Base-by-base conservation (phyloP, 2,888 invertebrate genomes). In the Perdita meconis region DNA sequence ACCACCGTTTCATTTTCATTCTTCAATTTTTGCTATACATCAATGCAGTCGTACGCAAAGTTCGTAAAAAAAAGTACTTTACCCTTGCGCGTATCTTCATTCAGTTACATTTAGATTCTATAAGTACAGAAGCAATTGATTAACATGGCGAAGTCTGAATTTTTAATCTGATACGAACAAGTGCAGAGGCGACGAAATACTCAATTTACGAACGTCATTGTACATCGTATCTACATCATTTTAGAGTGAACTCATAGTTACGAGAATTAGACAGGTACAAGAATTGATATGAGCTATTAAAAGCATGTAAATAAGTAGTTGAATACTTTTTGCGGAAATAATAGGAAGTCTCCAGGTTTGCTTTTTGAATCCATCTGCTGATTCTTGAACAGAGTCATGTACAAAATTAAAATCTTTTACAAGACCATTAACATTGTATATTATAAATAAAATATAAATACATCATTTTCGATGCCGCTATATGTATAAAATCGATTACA, bases 321-420 rank as follows among this genome's bases (percentile, higher is more conserved):
- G 19, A 19, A 50, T 36, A 68, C 30, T 30, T n/a, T 44, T 55
- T 64, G 12, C 12, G 12, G 12, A 63, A 42, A 38, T 22, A 5
- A 26, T 16, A 53, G 10, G n/a, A 26, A 51, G 4, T 30, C 3
- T 24, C 2, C n/a, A 36, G n/a, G 13, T 57, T 59, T 26, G 13
- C 16, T 56, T n/a, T 2, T 4, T 3, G 38, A 34, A 53, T 4
- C 2, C 30, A 26, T n/a, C 8, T 34, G 13, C 26, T 12, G 42
- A 5, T 36, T 36, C 44, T 56, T 56, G 55, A 60, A 30, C 50
- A 60, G 2, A 13, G 57, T 70, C 34, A 50, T 40, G 50, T 56
- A 61, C 1, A 71, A 71, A 66, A 61, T 66, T 30, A 56, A 57
- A 63, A 63, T 67, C 61, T 44, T 67, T 47, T 63, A 53, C 50